Conservation (phyloP, 2,113 vertebrate genomes). For the Xiphorhynchus elegans region DNA sequence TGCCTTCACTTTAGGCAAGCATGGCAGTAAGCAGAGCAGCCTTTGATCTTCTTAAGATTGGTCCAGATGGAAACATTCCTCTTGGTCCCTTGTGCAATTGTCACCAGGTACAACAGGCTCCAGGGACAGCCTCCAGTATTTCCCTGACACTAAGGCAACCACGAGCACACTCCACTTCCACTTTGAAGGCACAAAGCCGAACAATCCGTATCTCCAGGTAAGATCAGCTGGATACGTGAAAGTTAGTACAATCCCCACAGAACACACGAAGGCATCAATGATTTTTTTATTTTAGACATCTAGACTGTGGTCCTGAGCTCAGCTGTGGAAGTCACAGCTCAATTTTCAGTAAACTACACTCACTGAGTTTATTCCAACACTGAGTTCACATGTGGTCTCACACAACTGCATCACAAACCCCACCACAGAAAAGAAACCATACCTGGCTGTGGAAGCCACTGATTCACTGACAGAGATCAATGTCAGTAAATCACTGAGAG, state of each 20-base stretch:
- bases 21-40: neutral
- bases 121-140: neutral
- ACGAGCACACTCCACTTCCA: neutral
- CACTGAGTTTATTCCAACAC: neutral
- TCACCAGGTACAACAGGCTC: neutral
- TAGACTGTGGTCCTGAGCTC: neutral
- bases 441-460: neutral
- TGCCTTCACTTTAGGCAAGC: neutral
- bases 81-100: rapidly evolving
- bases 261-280: neutral
- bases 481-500: neutral
- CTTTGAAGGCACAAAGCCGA: neutral
- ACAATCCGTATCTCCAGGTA: neutral
- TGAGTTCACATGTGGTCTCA: neutral
- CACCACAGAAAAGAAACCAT: neutral
- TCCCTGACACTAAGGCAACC: neutral
- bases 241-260: neutral
- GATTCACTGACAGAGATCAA: neutral
- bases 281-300: neutral
- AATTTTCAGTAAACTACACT: neutral
- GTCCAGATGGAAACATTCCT: neutral
- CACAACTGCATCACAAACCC: neutral
- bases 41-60: neutral
- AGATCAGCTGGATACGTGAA: neutral
- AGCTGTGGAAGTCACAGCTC: neutral